Percentiles rank a stretch among this genome's conserved stretches.
Conservation (phyloP, 1,140 invertebrate genomes). For the Muscidifurax raptorellus region DNA sequence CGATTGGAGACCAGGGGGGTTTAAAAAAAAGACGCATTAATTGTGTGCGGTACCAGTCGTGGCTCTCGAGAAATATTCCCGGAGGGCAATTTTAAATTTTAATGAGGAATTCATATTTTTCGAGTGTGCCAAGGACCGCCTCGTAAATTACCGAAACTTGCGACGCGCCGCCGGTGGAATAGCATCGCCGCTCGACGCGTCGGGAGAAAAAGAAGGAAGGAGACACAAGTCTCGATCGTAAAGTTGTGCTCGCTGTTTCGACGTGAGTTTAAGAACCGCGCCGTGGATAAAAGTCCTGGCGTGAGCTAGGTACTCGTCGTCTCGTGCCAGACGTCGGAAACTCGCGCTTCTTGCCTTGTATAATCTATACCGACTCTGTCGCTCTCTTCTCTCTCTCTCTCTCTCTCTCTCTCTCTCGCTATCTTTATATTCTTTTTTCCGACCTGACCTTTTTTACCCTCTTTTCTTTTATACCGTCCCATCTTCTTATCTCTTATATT, state of each 20-base stretch:
- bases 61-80: background rate
- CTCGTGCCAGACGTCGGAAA: constrained; percentile 27
- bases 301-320: constrained; percentile 3
- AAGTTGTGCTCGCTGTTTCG: constrained; percentile 46
- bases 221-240: constrained; percentile 31
- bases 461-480: background rate
- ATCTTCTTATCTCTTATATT: constrained; percentile 36
- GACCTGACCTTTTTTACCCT: background rate
- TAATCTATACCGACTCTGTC: background rate
- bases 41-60: background rate
- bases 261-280: constrained; percentile 43
- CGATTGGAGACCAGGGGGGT: background rate
- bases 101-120: constrained; percentile 49
- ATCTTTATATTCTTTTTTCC: constrained; percentile 11
- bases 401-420: background rate
- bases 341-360: background rate
- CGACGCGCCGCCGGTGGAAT: background rate
- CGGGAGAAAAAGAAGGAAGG: background rate
- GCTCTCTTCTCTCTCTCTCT: background rate
- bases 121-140: background rate
- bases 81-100: constrained; percentile 46
- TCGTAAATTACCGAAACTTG: constrained; percentile 49
- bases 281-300: constrained; percentile 41
- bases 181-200: background rate
- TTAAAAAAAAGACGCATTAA: constrained; percentile 14